Evolutionary conservation across 2,113 vertebrate species (phyloP).

Genomic region (Heterotis niloticus): DNA sequence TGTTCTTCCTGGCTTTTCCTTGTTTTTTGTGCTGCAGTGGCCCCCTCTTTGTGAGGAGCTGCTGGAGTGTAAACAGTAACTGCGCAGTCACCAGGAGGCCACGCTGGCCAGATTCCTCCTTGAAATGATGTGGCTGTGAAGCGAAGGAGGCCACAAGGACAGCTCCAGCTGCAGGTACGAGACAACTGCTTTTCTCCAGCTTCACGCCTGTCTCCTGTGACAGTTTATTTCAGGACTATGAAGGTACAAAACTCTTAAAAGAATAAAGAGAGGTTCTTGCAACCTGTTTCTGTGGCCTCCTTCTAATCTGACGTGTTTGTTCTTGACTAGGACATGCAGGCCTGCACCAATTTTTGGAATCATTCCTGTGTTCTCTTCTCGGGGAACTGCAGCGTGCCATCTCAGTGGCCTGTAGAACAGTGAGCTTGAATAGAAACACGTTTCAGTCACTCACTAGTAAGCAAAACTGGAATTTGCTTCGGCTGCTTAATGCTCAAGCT

Average conservation of each 20-base stretch:
- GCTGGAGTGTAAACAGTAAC: constrained; percentile 35
- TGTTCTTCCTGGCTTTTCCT: constrained; percentile 29
- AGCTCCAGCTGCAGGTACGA: constrained; percentile 57
- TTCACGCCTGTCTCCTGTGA: constrained; percentile 18
- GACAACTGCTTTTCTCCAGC: constrained; percentile 31
- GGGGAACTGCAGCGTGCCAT: neutral
- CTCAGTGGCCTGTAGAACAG: constrained; percentile 6
- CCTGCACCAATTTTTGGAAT: constrained; percentile 22
- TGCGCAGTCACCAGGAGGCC: constrained; percentile 25
- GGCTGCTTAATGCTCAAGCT: neutral
- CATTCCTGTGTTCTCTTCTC: constrained; percentile 19
- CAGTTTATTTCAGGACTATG: neutral
- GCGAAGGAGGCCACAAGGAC: constrained; percentile 39
- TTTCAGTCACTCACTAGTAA: neutral
- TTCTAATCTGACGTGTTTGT: constrained; percentile 6
- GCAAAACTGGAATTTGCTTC: constrained; percentile 18
- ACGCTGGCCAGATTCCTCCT: constrained; percentile 36
- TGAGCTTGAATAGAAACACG: neutral
- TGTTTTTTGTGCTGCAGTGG: constrained; percentile 26
- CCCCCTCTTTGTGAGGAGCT: constrained; percentile 32
- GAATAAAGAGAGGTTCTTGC: neutral
- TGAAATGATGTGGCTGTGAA: constrained; percentile 40
- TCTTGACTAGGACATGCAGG: constrained; percentile 20
- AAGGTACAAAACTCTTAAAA: neutral
- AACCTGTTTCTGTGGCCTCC: neutral